A percentile compares a stretch with the other conserved stretches of the same genome.
phyloP scores from a whole-genome alignment of 1,140 invertebrate genomes.

The Bombus balteatus region DNA sequence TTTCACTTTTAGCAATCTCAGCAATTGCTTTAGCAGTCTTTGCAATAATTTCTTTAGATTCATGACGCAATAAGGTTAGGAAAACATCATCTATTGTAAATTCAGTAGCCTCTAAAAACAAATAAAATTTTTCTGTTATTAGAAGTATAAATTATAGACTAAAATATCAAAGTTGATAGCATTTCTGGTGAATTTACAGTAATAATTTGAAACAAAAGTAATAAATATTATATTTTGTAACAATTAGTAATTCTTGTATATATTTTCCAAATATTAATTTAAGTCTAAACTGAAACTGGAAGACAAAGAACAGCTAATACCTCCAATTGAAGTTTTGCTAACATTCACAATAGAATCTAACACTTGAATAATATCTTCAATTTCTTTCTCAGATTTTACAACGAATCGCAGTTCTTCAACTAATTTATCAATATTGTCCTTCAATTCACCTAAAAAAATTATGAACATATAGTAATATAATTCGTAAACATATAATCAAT shows the following conservation, averaged over 20 bases:
- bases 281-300: background rate
- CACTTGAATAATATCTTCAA: slow-evolving; percentile 61
- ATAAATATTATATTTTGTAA: background rate
- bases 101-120: slow-evolving; percentile 66
- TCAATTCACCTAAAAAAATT: slow-evolving; percentile 56
- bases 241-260: slow-evolving; percentile 3
- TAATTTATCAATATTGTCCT: slow-evolving; percentile 63
- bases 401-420: slow-evolving; percentile 59
- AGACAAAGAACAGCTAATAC: slow-evolving; percentile 42
- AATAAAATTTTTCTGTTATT: background rate
- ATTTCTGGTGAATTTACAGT: background rate
- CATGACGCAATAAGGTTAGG: slow-evolving; percentile 68
- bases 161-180: background rate
- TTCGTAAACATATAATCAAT: background rate
- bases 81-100: slow-evolving; percentile 74
- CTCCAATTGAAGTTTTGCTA: slow-evolving; percentile 64
- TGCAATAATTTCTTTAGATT: slow-evolving; percentile 69
- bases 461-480: background rate
- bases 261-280: background rate
- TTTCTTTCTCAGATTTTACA: slow-evolving; percentile 55
- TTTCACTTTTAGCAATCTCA: slow-evolving; percentile 88
- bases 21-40: slow-evolving; percentile 86
- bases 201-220: background rate
- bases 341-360: slow-evolving; percentile 67
- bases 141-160: background rate